A percentile compares a stretch with the other conserved stretches of the same genome.
These are phyloP conservation scores for Hippocampus zosterae DNA, from an alignment of 2,113 vertebrate species.

Conservation along the genomic window DNA sequence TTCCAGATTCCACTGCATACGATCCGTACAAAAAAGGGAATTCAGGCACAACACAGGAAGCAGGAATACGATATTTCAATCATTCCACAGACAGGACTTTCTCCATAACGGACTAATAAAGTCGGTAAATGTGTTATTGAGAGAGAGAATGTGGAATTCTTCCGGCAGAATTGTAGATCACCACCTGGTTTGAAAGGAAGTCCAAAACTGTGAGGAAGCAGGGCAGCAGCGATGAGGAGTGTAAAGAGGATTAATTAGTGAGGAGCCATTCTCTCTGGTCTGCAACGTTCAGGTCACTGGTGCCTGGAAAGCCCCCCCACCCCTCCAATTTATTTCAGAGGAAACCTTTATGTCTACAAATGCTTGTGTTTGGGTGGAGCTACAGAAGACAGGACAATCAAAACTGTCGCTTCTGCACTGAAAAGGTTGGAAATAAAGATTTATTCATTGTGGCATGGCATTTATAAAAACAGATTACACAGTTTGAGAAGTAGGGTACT, in stretches of 20 bases:
- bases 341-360: not conserved
- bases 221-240: slow-evolving; percentile 46
- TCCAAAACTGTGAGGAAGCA: slow-evolving; percentile 37
- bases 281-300: slow-evolving; percentile 21
- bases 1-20: slow-evolving; percentile 19
- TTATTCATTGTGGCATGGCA: too few species aligned
- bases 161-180: slow-evolving; percentile 31
- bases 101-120: slow-evolving; percentile 2
- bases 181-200: slow-evolving; percentile 44
- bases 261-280: slow-evolving; percentile 54
- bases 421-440: too few species aligned
- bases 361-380: too few species aligned
- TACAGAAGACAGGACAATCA: too few species aligned
- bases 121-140: not conserved
- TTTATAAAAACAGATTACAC: too few species aligned
- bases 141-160: slow-evolving; percentile 2
- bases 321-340: not conserved
- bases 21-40: not conserved
- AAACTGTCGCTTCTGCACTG: too few species aligned
- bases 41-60: slow-evolving; percentile 26
- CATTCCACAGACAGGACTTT: not conserved
- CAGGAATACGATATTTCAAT: not conserved
- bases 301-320: not conserved
- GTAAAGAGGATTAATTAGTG: slow-evolving; percentile 73
- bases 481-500: too few species aligned